phyloP scores from a whole-genome alignment of 2,113 vertebrate genomes.

The Clarias batrachus region DNA sequence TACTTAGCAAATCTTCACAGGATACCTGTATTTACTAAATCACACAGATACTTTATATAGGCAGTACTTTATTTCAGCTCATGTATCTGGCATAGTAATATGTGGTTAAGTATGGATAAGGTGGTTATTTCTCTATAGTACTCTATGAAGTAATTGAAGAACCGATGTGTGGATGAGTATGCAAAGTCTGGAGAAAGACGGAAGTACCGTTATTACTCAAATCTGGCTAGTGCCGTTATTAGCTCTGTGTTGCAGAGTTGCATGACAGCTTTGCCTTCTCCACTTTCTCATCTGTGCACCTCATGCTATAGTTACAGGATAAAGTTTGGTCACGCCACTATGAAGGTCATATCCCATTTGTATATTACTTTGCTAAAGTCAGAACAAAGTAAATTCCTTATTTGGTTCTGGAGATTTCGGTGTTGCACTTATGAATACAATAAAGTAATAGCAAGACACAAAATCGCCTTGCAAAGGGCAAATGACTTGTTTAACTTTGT shows the following conservation, averaged over 20 bases:
- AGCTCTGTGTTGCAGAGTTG: neutral
- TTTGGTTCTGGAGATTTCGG: no score
- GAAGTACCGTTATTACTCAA: neutral
- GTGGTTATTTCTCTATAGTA: no score
- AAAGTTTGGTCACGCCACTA: neutral
- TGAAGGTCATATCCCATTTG: neutral
- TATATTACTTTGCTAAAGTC: neutral
- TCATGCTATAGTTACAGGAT: neutral
- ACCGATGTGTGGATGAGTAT: no score
- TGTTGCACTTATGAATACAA: neutral
- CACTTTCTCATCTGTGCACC: neutral
- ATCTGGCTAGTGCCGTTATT: neutral
- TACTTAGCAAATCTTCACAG: no score
- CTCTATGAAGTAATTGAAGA: no score
- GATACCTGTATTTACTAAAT: no score
- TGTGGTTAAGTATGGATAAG: no score
- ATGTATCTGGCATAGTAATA: no score
- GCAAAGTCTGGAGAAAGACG: no score
- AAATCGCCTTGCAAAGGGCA: neutral
- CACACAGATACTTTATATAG: no score
- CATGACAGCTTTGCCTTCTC: neutral
- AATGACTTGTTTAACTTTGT: neutral
- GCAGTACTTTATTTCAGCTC: no score
- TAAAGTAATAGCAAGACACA: neutral
- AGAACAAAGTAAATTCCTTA: no score